phyloP scores from a whole-genome alignment of 2,888 invertebrate genomes.

The Allophyes oxyacanthae region DNA sequence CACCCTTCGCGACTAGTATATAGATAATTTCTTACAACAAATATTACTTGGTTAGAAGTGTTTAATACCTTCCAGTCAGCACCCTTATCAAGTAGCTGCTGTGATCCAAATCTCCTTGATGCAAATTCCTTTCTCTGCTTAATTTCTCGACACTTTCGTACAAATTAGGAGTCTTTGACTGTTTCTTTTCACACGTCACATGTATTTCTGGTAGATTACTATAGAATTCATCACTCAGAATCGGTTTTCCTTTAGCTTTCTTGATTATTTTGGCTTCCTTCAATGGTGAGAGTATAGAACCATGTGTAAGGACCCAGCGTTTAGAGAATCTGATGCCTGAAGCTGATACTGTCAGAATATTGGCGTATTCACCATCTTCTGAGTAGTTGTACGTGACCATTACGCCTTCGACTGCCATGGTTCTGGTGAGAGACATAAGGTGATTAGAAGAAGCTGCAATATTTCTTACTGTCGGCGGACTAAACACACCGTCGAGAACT shows the following conservation, averaged over 20 bases:
- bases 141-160: constrained; percentile 77
- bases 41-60: too few relatives aligned
- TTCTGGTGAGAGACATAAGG: constrained; percentile 36
- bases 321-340: constrained; percentile 87
- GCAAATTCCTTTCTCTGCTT: constrained; percentile 72
- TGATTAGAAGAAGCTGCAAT: background rate
- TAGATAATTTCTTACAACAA: too few relatives aligned
- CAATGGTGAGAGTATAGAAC: constrained; percentile 83
- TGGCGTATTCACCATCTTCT: constrained; percentile 78
- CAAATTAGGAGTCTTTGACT: constrained; percentile 60
- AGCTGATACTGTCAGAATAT: constrained; percentile 84
- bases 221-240: constrained; percentile 82
- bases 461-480: background rate
- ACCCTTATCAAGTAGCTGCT: constrained; percentile 82
- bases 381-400: constrained; percentile 86
- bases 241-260: constrained; percentile 77
- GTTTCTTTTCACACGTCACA: constrained; percentile 79
- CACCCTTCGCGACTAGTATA: too few relatives aligned
- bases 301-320: constrained; percentile 88
- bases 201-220: constrained; percentile 82
- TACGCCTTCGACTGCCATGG: constrained; percentile 84
- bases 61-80: constrained; percentile 81
- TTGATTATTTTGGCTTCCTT: constrained; percentile 79
- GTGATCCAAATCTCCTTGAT: constrained; percentile 75
- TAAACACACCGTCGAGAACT: too few relatives aligned